These are phyloP conservation scores for Chrysogorgia sp. DNA, from an alignment of 92 coral and sea anemone genomes.

Conservation along the genomic window DNA sequence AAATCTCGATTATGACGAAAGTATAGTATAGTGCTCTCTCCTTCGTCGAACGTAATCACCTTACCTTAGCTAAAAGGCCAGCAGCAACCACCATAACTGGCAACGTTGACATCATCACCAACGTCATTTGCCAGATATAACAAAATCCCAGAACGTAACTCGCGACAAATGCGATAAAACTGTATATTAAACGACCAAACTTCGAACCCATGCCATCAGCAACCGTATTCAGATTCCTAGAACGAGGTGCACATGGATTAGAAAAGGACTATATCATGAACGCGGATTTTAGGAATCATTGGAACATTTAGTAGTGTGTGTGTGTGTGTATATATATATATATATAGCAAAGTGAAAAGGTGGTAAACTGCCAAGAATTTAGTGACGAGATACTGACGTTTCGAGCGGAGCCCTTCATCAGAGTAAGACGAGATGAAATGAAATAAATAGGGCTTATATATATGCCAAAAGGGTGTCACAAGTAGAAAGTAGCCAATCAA, in stretches of 20 bases:
- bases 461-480: too few species aligned
- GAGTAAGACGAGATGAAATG: too few species aligned
- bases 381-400: too few species aligned
- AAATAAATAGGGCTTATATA: too few species aligned
- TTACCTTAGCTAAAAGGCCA: slow-evolving; percentile 87
- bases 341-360: too few species aligned
- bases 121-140: slow-evolving; percentile 87
- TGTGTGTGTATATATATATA: too few species aligned
- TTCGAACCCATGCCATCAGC: slow-evolving; percentile 86
- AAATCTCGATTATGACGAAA: too few species aligned
- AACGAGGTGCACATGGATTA: not conserved
- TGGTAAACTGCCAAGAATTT: too few species aligned
- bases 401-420: too few species aligned
- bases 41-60: not conserved
- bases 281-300: not conserved
- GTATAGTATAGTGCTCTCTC: too few species aligned
- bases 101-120: slow-evolving; percentile 75
- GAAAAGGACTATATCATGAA: not conserved
- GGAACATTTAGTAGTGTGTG: too few species aligned
- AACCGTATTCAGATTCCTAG: slow-evolving; percentile 84
- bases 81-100: slow-evolving; percentile 80
- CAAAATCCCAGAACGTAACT: slow-evolving; percentile 81
- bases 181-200: slow-evolving; percentile 72
- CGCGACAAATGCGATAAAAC: slow-evolving; percentile 65
- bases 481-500: too few species aligned